phyloP scores from a whole-genome alignment of 2,888 invertebrate genomes.

The Cryptophagus acutangulus region DNA sequence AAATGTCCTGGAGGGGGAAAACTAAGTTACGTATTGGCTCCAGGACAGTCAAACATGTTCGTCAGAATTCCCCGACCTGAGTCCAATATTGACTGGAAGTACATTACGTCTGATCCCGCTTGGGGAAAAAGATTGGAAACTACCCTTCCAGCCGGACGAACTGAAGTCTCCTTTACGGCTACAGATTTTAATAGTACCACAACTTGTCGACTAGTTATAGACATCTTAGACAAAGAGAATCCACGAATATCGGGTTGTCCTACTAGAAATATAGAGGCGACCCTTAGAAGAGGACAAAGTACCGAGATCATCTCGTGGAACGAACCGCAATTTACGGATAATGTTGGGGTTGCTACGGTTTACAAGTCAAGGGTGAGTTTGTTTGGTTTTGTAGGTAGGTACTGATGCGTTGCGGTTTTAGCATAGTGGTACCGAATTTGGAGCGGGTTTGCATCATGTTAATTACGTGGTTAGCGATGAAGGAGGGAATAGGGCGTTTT shows the following conservation, averaged over 20 bases:
- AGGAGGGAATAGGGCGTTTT: slow-evolving; percentile 58
- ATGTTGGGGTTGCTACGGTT: slow-evolving; percentile 53
- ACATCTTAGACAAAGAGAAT: slow-evolving; percentile 55
- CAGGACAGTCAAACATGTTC: slow-evolving; percentile 48
- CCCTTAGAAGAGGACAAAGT: slow-evolving; percentile 52
- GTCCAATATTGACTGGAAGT: slow-evolving; percentile 60
- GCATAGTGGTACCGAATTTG: slow-evolving; percentile 59
- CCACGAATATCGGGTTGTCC: slow-evolving; percentile 59
- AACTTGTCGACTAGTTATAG: slow-evolving; percentile 57
- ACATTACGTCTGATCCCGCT: slow-evolving; percentile 55
- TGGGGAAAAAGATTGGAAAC: slow-evolving; percentile 60
- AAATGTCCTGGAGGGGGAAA: slow-evolving; percentile 56
- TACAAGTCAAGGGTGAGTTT: slow-evolving; percentile 57
- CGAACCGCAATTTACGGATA: slow-evolving; percentile 60
- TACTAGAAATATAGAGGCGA: slow-evolving; percentile 56
- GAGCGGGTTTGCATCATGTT: slow-evolving; percentile 57
- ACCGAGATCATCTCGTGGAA: slow-evolving; percentile 58
- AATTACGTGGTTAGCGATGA: slow-evolving; percentile 61
- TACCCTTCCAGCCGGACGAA: slow-evolving; percentile 55
- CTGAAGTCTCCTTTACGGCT: slow-evolving; percentile 57
- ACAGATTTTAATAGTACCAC: slow-evolving; percentile 48
- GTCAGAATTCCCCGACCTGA: slow-evolving; percentile 55
- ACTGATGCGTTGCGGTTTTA: slow-evolving; percentile 34
- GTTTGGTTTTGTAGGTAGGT: slow-evolving; percentile 3
- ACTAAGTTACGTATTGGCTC: slow-evolving; percentile 54